Conservation (phyloP, 2,888 invertebrate species). For the Saturnia japonica region DNA sequence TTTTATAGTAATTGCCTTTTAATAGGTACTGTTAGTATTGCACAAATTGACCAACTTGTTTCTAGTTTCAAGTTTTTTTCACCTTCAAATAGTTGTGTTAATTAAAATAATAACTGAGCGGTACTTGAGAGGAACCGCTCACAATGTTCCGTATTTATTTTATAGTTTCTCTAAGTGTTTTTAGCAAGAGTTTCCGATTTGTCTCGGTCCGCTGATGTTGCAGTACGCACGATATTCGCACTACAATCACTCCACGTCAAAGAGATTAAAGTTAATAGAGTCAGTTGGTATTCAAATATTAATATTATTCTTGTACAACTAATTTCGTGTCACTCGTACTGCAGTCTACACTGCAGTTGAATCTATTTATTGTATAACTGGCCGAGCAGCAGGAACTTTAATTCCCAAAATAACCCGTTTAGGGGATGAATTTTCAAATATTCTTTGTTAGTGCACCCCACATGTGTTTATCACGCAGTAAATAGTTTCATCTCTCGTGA, state of each 20-base stretch:
- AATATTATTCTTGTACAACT: no score
- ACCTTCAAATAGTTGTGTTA: background rate
- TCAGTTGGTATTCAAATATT: background rate
- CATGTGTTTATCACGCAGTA: no score
- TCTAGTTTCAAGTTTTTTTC: background rate
- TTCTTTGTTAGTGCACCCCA: no score
- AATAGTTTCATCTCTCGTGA: no score
- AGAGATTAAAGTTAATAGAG: background rate
- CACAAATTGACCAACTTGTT: conserved; percentile 13
- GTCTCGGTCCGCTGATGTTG: conserved; percentile 17
- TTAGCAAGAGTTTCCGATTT: conserved; percentile 22
- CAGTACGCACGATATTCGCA: conserved; percentile 18
- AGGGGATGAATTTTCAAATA: no score
- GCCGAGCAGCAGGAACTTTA: no score
- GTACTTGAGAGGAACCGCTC: background rate
- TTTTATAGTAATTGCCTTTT: conserved; percentile 9
- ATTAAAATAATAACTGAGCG: conserved; percentile 9
- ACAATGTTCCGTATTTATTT: conserved; percentile 8
- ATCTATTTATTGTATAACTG: no score
- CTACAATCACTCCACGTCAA: background rate
- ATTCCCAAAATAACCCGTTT: no score
- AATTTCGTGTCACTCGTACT: no score
- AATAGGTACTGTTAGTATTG: background rate
- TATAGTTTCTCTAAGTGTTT: conserved; percentile 13
- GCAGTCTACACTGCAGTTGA: no score